A percentile compares a stretch with the other conserved stretches of the same genome.
These are phyloP conservation scores for Tetranychus cinnabarinus DNA, from an alignment of 1,140 invertebrate genomes.

Conservation along the genomic window DNA sequence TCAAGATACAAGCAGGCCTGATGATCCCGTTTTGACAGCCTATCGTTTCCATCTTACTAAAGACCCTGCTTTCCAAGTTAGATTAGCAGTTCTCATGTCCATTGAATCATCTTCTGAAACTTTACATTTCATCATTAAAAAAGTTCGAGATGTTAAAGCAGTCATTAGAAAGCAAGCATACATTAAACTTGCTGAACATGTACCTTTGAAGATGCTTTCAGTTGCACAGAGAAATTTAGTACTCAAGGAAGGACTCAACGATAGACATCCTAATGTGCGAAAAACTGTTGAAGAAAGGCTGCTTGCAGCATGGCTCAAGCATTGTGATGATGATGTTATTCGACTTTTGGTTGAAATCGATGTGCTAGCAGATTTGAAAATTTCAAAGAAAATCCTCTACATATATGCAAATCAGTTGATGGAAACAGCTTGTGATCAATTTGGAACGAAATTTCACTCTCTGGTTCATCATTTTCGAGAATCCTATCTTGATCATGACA, in stretches of 20 bases:
- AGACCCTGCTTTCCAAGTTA: not conserved
- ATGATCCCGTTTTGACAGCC: not conserved
- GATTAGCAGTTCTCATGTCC: not conserved
- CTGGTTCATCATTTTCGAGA: not conserved
- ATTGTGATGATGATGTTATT: not conserved
- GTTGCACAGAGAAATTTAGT: not conserved
- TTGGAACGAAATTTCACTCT: not conserved
- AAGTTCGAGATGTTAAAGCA: conserved; percentile 2
- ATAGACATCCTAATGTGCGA: not conserved
- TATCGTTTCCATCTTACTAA: not conserved
- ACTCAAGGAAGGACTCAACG: conserved; percentile 1
- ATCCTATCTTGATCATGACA: not conserved
- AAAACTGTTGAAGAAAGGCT: not conserved
- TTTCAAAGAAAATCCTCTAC: not conserved
- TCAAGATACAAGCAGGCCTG: not conserved
- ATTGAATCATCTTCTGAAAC: not conserved
- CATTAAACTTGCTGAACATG: not conserved
- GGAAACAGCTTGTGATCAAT: not conserved
- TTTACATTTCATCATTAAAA: not conserved
- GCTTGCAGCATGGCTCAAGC: not conserved
- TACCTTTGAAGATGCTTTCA: not conserved
- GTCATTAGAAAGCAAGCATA: conserved; percentile 1
- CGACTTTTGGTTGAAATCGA: not conserved
- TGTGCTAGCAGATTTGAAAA: not conserved
- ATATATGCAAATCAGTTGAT: not conserved